These are phyloP conservation scores for Druon quercuslanigerum DNA, from an alignment of 1,140 invertebrate genomes.

Conservation along the genomic window DNA sequence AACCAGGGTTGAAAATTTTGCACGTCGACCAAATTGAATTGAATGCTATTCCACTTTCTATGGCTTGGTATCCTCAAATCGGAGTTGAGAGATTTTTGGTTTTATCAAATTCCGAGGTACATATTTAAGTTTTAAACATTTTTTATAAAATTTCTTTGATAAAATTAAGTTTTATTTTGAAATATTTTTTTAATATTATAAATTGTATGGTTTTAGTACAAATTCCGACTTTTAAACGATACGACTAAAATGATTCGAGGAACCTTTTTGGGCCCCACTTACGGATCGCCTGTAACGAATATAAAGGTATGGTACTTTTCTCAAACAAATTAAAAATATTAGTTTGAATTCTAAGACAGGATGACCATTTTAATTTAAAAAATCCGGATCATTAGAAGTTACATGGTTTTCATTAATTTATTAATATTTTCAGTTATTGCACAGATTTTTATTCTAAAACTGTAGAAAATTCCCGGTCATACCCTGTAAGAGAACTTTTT, in stretches of 20 bases:
- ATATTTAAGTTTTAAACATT: background rate
- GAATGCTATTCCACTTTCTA: slow-evolving; percentile 78
- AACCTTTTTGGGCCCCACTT: slow-evolving; percentile 81
- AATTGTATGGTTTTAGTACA: slow-evolving; percentile 75
- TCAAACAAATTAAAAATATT: background rate
- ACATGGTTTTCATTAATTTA: too few relatives aligned
- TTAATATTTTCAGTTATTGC: too few relatives aligned
- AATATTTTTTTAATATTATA: too few relatives aligned
- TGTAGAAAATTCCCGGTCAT: too few relatives aligned
- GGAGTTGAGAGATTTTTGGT: slow-evolving; percentile 63
- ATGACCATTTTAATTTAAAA: too few relatives aligned
- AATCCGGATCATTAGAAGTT: too few relatives aligned
- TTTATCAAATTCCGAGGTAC: slow-evolving; percentile 75
- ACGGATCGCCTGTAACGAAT: slow-evolving; percentile 77
- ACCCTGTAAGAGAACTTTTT: slow-evolving; percentile 29
- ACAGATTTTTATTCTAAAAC: too few relatives aligned
- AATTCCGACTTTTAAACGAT: slow-evolving; percentile 81
- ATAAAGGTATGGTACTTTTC: slow-evolving; percentile 72
- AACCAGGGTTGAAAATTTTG: slow-evolving; percentile 64
- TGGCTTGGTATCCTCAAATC: slow-evolving; percentile 66
- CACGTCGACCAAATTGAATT: slow-evolving; percentile 78
- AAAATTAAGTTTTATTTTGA: too few relatives aligned
- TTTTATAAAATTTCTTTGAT: too few relatives aligned
- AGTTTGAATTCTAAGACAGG: too few relatives aligned
- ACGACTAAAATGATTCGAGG: slow-evolving; percentile 79